These are phyloP conservation scores for Frankliniella intonsa DNA, from an alignment of 2,888 invertebrate genomes.

Conservation along the genomic window DNA sequence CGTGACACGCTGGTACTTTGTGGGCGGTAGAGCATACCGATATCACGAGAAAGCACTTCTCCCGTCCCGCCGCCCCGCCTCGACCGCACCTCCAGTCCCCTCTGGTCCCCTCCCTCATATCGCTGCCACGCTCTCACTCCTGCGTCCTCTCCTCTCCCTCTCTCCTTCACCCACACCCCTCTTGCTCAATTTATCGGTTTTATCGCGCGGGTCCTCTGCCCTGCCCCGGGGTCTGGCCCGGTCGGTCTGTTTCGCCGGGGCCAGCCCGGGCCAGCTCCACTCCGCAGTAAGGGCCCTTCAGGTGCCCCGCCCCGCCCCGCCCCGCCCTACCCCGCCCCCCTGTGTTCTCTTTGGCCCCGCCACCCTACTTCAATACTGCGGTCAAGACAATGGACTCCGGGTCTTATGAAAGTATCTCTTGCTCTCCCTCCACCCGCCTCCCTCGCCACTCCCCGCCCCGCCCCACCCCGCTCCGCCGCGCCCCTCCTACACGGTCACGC, in stretches of 20 bases:
- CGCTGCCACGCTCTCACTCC: background rate
- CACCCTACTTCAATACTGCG: too few species aligned
- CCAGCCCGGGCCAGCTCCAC: background rate
- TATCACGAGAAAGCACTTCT: too few species aligned
- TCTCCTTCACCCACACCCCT: background rate
- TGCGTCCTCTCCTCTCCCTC: background rate
- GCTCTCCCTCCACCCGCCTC: background rate
- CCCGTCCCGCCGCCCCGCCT: too few species aligned
- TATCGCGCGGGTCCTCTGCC: constrained; percentile 33
- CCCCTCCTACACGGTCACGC: background rate
- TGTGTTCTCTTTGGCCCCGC: too few species aligned
- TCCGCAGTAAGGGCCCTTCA: background rate
- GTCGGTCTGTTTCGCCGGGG: constrained; percentile 30
- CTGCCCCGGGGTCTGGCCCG: constrained; percentile 38
- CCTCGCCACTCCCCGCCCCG: background rate
- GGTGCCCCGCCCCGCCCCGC: background rate
- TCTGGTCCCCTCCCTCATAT: background rate
- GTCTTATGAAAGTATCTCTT: too few species aligned
- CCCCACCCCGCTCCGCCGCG: background rate
- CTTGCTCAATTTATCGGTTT: constrained; percentile 27
- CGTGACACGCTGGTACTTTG: too few species aligned
- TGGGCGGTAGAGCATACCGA: too few species aligned
- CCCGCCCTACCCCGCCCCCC: background rate
- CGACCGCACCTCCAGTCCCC: too few species aligned
- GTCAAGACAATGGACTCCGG: too few species aligned